Evolutionary conservation across 2,888 invertebrate species (phyloP), one percentile per base, ranked within the genome.

Genomic region (Dolomedes plantarius): DNA sequence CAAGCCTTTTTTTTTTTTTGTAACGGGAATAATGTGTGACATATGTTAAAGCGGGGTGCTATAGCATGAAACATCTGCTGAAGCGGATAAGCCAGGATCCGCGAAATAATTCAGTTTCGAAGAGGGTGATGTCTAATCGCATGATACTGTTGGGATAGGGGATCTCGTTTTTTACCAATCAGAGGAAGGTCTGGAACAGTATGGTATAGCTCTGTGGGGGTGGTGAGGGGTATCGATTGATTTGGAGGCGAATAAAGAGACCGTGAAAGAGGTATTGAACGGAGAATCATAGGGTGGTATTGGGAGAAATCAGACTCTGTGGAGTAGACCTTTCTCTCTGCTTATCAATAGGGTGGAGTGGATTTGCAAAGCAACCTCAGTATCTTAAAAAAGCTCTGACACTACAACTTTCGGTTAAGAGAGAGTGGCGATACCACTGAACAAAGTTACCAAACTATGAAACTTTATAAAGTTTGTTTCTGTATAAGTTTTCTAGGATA

Each of bases 21-120:
- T 77, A 77, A 77, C 83, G 23, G 73, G 77, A 50, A 74, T 41
- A 50, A 50, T 31, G 19, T 62, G 83, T 67, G 83, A 83, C 83
- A 83, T 73, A 72, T 83, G 83, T 77, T 76, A 50, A 74, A 50
- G 64, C 19, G 36, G 65, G 83, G 73, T 67, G 31, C 46, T 32
- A n/a, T n/a, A 62, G 36, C 41, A 31, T 41, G 46, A 50, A 71
- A 72, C 83, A 83, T 83, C 83, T 83, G 83, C 64, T 72, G 46
- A 27, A 9, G 6, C 16, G 46, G 68, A 56, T 56, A 56, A 56
- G 56, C 23, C 16, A 56, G 23, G 23, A 56, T 56, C 56, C 16
- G n/a, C 16, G 23, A 23, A 23, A 56, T 56, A 56, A 56, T 56
- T 19, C 23, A 23, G 56, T 56, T 56, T 56, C 23, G 56, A 56